These are phyloP conservation scores for Bruchidius siliquastri DNA, from an alignment of 2,888 invertebrate species.

Conservation along the genomic window DNA sequence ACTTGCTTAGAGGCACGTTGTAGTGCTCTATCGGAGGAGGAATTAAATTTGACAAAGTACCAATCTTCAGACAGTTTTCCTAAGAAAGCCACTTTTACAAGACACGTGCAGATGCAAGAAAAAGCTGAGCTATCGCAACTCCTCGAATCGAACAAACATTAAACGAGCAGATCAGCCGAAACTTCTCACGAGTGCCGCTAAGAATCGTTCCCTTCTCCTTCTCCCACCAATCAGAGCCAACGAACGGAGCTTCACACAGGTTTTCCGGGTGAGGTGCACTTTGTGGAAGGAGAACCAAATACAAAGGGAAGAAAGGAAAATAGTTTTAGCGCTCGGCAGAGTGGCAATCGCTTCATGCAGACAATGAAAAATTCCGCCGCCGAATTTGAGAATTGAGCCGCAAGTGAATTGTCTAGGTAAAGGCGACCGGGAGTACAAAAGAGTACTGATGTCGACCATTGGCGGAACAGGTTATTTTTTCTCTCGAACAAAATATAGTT, in stretches of 20 bases:
- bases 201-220: background rate
- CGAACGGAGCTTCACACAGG: background rate
- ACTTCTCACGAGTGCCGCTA: background rate
- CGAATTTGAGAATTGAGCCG: constrained; percentile 1
- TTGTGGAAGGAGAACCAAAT: background rate
- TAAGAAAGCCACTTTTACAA: background rate
- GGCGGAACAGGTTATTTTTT: background rate
- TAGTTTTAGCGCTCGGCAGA: background rate
- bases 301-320: background rate
- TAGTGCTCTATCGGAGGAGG: too few species aligned
- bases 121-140: background rate
- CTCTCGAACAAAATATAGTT: too few species aligned
- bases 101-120: background rate
- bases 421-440: background rate
- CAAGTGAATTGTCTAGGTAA: constrained; percentile 1
- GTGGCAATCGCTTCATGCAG: constrained; percentile 2
- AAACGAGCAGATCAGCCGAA: background rate
- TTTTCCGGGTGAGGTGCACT: background rate
- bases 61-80: background rate
- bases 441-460: background rate
- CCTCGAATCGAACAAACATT: background rate
- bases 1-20: too few species aligned
- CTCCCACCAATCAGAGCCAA: background rate
- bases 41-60: too few species aligned
- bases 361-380: constrained; percentile 2